These are phyloP conservation scores for Ianthella basta DNA, from an alignment of 37 sponge, comb jelly and placozoan genomes.

Conservation along the genomic window DNA sequence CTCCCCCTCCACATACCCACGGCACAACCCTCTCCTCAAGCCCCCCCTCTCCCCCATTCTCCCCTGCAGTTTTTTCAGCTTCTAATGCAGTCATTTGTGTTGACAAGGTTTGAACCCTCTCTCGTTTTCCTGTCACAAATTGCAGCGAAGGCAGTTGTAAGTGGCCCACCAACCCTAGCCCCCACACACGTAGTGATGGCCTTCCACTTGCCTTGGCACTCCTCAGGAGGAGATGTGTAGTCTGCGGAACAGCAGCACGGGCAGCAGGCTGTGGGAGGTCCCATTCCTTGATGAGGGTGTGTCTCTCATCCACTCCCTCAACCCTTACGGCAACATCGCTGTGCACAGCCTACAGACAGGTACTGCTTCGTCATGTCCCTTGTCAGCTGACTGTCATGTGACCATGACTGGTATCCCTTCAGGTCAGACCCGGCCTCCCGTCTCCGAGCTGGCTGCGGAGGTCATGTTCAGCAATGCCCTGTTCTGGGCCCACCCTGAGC, in stretches of 20 bases:
- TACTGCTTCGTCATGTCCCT: too few relatives aligned
- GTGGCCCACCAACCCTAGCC: constrained; percentile 2
- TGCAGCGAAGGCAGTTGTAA: constrained; percentile 66
- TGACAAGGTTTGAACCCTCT: constrained; percentile 72
- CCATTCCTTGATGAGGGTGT: constrained; percentile 53
- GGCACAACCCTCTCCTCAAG: background rate
- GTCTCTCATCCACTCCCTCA: constrained; percentile 41
- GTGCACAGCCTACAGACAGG: constrained; percentile 17
- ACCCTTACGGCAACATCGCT: constrained; percentile 45
- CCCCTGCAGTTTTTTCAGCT: constrained; percentile 73
- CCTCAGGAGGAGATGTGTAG: constrained; percentile 4
- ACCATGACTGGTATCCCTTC: background rate
- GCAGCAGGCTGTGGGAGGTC: constrained; percentile 47
- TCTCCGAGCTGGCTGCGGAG: constrained; percentile 48
- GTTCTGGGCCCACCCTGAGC: constrained; percentile 66
- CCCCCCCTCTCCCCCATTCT: background rate
- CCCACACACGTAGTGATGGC: too few relatives aligned
- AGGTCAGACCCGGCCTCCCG: constrained; percentile 17
- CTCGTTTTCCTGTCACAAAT: constrained; percentile 68
- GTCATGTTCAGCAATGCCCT: constrained; percentile 51
- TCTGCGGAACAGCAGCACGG: constrained; percentile 1
- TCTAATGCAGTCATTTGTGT: constrained; percentile 75
- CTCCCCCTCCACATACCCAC: background rate
- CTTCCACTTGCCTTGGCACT: background rate
- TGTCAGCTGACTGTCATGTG: background rate